phyloP scores from a whole-genome alignment of 2,113 vertebrate species.

The Pipra filicauda region DNA sequence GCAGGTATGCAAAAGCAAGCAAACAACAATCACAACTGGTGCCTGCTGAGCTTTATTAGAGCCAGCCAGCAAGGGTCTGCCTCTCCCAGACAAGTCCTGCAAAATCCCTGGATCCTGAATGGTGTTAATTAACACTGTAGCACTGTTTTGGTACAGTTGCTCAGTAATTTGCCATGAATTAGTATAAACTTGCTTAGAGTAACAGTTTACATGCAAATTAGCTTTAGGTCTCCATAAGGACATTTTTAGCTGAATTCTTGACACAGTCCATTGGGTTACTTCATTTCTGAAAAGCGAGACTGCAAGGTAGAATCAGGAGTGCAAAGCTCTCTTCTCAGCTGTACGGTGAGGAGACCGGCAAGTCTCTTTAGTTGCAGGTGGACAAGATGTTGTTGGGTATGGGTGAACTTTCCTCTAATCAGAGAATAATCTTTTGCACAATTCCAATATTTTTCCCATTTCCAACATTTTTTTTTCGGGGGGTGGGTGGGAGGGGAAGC shows the following conservation, averaged over 20 bases:
- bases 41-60: background rate
- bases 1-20: background rate
- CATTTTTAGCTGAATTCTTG: slow-evolving; percentile 6
- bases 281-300: background rate
- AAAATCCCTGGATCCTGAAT: fast-evolving
- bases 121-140: background rate
- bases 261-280: background rate
- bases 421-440: background rate
- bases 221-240: background rate
- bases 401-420: background rate
- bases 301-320: background rate
- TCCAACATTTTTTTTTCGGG: background rate
- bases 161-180: background rate
- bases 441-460: background rate
- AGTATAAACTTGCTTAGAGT: background rate
- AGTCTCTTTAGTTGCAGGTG: background rate
- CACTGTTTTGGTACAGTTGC: background rate
- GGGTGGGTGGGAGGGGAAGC: background rate
- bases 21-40: background rate
- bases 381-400: background rate
- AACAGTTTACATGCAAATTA: slow-evolving; percentile 30
- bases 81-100: background rate
- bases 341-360: fast-evolving
- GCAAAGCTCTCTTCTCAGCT: background rate
- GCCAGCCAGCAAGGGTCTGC: background rate